Evolutionary conservation across 2,888 invertebrate species (phyloP), one percentile per base, ranked within the genome.

Genomic region (Drosophila mercatorum): DNA sequence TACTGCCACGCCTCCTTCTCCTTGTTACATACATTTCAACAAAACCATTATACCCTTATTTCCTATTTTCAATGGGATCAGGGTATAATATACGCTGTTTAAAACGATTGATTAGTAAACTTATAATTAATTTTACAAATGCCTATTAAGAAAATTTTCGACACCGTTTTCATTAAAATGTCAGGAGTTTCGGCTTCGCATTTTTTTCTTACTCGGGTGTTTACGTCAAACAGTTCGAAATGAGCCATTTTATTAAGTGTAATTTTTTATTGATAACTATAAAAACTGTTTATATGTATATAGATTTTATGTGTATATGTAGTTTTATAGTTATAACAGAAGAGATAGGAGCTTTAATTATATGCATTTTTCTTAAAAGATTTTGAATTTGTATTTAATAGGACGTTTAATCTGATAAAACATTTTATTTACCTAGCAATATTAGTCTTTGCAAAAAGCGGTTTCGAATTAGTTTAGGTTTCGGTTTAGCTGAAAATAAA

Each of bases 401-500:
- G 51, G 34, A 22, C 51, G 51, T 22, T 31, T 49, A 49, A 31
- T 49, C 5, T 49, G n/a, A 31, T 26, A 14, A 17, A 47, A 26
- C 26, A 47, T 28, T 14, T 14, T 47, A 4, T 49, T 31, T n/a
- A 49, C n/a, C 31, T 49, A 49, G 31, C n/a, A 31, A 10, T n/a
- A 49, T 49, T 31, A 47, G 28, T 47, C 14, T 28, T 47, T n/a
- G 8, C 47, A n/a, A 28, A 28, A 10, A 47, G 28, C 47, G 28
- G 47, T 8, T 28, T 47, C 28, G 28, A 28, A n/a, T 51, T 36
- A 7, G 12, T 2, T 36, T 51, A 11, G 22, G 51, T 51, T 51
- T 51, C 53, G 40, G 22, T 26, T 38, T 36, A 53, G 52, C 38
- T 46, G 49, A 49, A 75, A 55, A 49, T 17, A 36, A 46, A 59